Evolutionary conservation across 1,140 invertebrate species (phyloP), one percentile per base, ranked within the genome.

Genomic region (Drosophila fuyamai): DNA sequence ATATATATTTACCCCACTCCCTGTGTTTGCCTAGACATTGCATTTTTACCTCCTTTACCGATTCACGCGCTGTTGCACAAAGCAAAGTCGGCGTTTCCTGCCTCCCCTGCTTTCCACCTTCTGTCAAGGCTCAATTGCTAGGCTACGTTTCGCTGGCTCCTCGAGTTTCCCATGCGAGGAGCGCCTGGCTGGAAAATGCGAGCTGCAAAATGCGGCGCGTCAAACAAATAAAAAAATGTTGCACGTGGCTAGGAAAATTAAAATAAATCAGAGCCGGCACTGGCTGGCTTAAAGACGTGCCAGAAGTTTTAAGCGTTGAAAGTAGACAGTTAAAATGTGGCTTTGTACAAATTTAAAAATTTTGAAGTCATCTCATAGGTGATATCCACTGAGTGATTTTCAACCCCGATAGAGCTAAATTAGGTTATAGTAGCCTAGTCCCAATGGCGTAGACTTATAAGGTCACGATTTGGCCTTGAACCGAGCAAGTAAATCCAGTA

Each of bases 31-130:
- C 75, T 54, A 79, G 84, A 86, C 83, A 67, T 89, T 88, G 83
- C 79, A 88, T 67, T 81, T 81, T 51, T 70, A 60, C 68, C 72
- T 76, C 44, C 56, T 66, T 53, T 48, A 51, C 76, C 57, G 80
- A 79, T 88, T 88, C 66, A 88, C 84, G 83, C 66, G 67, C 76
- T 83, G 84, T 41, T 88, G 83, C 79, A 88, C 83, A 88, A 83
- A 88, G 84, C 84, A 88, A 88, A 88, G 83, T 88, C 84, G 83
- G 83, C 76, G 72, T 79, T 88, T 81, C 36, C 35, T 16, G 16
- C 46, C 55, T 7, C 36, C 14, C 56, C 10, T 8, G 14, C 10
- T 47, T 35, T 48, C 41, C 51, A 43, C 50, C 60, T 38, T 41
- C 23, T 61, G 53, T 36, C 54, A 77, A 54, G 61, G 74, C 82